phyloP scores from a whole-genome alignment of 2,113 vertebrate species.

The Stigmatopora argus region DNA sequence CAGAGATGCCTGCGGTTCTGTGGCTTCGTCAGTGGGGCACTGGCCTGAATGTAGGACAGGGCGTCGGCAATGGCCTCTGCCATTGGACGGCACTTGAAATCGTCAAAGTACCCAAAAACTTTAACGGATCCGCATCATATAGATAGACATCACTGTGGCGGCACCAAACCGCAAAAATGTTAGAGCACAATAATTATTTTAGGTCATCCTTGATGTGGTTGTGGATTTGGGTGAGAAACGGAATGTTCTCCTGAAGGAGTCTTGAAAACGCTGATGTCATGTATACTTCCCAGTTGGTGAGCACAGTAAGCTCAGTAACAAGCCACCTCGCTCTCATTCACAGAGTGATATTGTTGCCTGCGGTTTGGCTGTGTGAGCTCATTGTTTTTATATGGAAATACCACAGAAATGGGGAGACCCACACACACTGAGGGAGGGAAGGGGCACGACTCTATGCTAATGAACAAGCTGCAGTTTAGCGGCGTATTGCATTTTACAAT shows the following conservation, averaged over 20 bases:
- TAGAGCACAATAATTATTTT: not conserved
- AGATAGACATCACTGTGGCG: not conserved
- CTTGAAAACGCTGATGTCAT: conserved; percentile 50
- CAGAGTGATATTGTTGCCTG: conserved; percentile 52
- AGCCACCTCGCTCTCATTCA: conserved; percentile 36
- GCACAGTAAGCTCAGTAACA: conserved; percentile 47
- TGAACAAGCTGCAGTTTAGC: not conserved
- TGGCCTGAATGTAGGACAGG: conserved; percentile 57
- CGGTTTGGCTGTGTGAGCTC: conserved; percentile 61
- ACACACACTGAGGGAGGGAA: conserved; percentile 24
- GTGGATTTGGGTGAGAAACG: conserved; percentile 11
- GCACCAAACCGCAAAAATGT: not conserved
- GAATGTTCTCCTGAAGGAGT: conserved; percentile 33
- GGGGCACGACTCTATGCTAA: not conserved
- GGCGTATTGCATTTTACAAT: conserved; percentile 1
- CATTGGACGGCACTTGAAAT: conserved; percentile 5
- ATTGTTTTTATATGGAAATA: conserved; percentile 68
- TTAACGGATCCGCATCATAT: not conserved
- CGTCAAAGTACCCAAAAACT: not conserved
- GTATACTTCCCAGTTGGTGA: conserved; percentile 28
- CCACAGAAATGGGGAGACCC: conserved; percentile 52
- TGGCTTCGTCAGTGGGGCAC: conserved; percentile 51
- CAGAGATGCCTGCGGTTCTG: conserved; percentile 63
- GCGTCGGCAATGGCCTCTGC: conserved; percentile 45
- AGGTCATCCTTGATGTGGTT: not conserved